phyloP scores from a whole-genome alignment of 2,113 vertebrate species.

The Myxocyprinus asiaticus region DNA sequence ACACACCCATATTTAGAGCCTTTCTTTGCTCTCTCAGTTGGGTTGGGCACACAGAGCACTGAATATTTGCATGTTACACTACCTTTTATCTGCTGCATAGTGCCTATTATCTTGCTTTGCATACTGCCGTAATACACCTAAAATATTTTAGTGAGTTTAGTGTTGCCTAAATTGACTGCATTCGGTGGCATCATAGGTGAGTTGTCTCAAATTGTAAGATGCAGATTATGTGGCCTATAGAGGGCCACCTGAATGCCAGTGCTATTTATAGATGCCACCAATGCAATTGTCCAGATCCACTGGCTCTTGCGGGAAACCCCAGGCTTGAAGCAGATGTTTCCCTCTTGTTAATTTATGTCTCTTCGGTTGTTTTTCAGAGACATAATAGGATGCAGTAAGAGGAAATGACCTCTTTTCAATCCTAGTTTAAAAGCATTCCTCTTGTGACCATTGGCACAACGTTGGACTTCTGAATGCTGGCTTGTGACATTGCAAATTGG shows the following conservation, averaged over 20 bases:
- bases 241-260: background rate
- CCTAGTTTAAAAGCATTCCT: constrained; percentile 37
- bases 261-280: background rate
- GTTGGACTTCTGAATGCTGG: constrained; percentile 2
- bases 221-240: background rate
- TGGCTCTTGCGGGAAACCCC: constrained; percentile 29
- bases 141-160: background rate
- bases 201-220: background rate
- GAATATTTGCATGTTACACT: constrained; percentile 24
- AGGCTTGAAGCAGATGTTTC: constrained; percentile 48
- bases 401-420: constrained; percentile 52
- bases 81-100: background rate
- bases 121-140: constrained; percentile 37
- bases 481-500: background rate
- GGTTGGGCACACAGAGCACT: background rate
- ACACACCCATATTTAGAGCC: too few relatives aligned
- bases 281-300: constrained; percentile 8
- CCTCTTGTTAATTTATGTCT: constrained; percentile 41
- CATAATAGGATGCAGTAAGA: constrained; percentile 49
- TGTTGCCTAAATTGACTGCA: too few relatives aligned
- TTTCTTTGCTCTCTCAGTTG: background rate
- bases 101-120: background rate
- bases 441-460: constrained; percentile 25
- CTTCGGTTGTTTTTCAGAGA: constrained; percentile 40
- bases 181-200: background rate